Base-by-base conservation (phyloP, 37 sponge, comb jelly and placozoan genomes). In the Cladorhizidae sp. region DNA sequence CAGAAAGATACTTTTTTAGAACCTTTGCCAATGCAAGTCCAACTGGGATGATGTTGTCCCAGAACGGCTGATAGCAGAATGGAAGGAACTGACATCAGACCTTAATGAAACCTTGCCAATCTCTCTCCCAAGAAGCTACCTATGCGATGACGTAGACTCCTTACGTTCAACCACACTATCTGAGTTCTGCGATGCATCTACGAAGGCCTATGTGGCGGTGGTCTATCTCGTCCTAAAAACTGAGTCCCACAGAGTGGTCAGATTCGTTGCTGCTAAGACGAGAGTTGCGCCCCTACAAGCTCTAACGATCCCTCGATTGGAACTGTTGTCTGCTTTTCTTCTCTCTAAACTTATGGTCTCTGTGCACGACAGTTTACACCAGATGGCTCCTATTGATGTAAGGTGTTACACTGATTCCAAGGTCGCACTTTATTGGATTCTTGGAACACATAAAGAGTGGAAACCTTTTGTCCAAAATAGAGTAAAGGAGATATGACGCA, bases 161-260 rank as follows among this genome's bases (percentile, higher is more conserved):
- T 8, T 56, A 41, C 38, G n/a, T 5, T 84, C 77, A 37, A 15
- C 55, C 49, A 68, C 77, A 3, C 85, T 85, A 17, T 80, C 56
- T 81, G 88, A 77, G 26, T 87, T 81, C 45, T 87, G 88, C 51
- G 82, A 87, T 67, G 82, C 88, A 32, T 81, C 88, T 7, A 75
- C 63, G 41, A 59, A 32, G 29, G 82, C 88, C 22, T 87, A 76
- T 59, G 82, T 82, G 1, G 88, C 88, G 1, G 88, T 87, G 0
- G 70, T 87, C 41, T 87, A 87, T 42, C 40, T 80, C 21, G 21
- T 81, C 8, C 25, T 72, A 15, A 72, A 56, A 52, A 85, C 79
- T 25, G 52, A 72, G 31, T n/a, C 45, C 28, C 33, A 45, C 2
- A 49, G 3, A 6, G 17, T 45, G 21, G 54, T 74, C n/a, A n/a